Evolutionary conservation across 2,888 invertebrate genomes (phyloP), one percentile per base, ranked within the genome.

Genomic region (Oscheius sp.): DNA sequence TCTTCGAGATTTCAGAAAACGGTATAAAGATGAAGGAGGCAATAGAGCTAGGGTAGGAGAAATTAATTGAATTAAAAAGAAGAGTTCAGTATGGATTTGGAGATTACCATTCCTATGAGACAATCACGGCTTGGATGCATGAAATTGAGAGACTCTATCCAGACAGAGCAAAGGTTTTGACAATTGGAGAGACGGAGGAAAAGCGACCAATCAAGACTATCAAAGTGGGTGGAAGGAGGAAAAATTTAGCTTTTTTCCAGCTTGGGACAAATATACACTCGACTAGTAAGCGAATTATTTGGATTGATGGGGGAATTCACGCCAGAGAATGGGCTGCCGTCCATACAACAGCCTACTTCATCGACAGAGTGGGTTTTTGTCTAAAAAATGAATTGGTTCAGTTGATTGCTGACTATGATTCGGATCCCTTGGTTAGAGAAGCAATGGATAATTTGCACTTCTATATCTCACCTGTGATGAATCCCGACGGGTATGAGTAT

Each of bases 221-320:
- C 57, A 84, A 86, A 76, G 79, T 78, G 45, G 23, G 10, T 6
- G 15, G 52, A 25, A 58, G n/a, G 23, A 17, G 20, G 55, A 33
- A 20, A 58, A 23, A 58, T 15, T 25, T 61, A 6, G n/a, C 17
- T 31, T 66, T 31, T n/a, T 57, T 74, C 25, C 68, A 80, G 78
- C 82, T 85, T 61, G 85, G 85, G 34, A 79, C 65, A 29, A 78
- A 80, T 42, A 73, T 81, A 53, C 63, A 65, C 50, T 72, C 78
- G 33, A 76, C 73, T 6, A 72, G 72, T 52, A 84, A 84, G 53
- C 69, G 80, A 42, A 72, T 78, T 6, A 76, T 86, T 27, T 86
- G 84, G 85, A 81, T 86, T 45, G 86, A 86, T 70, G 86, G 81
- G 23, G 86, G 86, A 6, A 86, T 86, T 46, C 86, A 86, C 70